Evolutionary conservation across 2,797 vertebrate genomes (phyloP).

Genomic region (Onychomys arenicola): DNA sequence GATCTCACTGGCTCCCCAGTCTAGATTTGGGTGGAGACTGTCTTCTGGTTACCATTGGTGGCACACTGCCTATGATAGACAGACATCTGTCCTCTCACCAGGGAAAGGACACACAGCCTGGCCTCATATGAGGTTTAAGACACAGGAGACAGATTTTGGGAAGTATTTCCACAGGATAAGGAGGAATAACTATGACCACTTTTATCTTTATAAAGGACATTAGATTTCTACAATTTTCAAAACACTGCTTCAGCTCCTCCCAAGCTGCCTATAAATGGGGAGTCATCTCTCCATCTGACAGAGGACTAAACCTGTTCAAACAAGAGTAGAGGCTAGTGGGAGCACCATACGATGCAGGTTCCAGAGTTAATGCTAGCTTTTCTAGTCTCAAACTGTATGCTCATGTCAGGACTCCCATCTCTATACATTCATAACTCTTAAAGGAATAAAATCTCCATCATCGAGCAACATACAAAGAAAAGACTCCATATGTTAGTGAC

Average conservation of each 20-base stretch:
- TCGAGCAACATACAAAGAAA: background rate
- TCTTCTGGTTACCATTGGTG: background rate
- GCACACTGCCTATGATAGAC: background rate
- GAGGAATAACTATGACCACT: background rate
- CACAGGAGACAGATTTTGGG: background rate
- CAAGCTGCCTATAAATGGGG: background rate
- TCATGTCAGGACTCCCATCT: background rate
- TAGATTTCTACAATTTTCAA: constrained; percentile 6
- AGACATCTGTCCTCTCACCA: background rate
- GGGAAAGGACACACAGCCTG: background rate
- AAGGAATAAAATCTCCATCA: background rate
- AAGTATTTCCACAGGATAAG: background rate
- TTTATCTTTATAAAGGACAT: background rate
- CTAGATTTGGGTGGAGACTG: background rate
- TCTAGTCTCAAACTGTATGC: background rate
- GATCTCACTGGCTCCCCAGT: background rate
- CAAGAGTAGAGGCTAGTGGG: background rate
- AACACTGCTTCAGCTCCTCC: background rate
- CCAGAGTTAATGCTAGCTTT: background rate
- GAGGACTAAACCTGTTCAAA: background rate
- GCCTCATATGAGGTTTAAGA: background rate
- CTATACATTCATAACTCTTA: background rate
- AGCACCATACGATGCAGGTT: background rate
- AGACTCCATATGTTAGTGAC: background rate
- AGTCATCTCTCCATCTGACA: background rate